Evolutionary conservation across 2,797 vertebrate species (phyloP).

Genomic region (Orestias chungarensis): DNA sequence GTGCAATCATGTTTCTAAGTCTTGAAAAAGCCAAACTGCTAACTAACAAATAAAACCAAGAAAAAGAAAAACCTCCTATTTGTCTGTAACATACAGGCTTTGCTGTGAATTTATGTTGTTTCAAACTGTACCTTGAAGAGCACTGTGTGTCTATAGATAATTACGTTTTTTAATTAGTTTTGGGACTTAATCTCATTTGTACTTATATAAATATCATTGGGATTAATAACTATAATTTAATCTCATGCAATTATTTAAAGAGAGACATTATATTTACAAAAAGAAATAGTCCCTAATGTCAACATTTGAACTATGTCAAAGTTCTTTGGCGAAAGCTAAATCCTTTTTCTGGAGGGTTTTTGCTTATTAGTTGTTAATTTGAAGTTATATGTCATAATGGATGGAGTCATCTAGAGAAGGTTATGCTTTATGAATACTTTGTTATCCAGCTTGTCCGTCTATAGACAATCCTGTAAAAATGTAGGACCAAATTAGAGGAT

Average conservation of each 20-base stretch:
- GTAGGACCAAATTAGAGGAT: neutral
- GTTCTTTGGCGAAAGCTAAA: neutral
- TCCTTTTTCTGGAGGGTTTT: no score
- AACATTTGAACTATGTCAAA: neutral
- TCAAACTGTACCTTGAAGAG: neutral
- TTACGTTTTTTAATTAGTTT: neutral
- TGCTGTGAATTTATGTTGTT: neutral
- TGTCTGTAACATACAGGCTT: neutral
- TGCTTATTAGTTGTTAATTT: neutral
- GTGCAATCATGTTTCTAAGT: neutral
- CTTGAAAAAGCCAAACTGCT: neutral
- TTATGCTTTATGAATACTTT: neutral
- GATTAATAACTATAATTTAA: neutral
- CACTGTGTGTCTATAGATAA: neutral
- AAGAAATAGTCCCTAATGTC: neutral
- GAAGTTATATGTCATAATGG: neutral
- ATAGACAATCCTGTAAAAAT: neutral
- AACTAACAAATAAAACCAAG: neutral
- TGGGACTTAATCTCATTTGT: neutral
- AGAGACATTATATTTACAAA: neutral
- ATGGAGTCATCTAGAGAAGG: neutral
- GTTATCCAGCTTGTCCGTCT: neutral
- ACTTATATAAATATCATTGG: neutral
- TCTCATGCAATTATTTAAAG: neutral
- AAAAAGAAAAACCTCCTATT: neutral